Evolutionary conservation across 2,113 vertebrate species (phyloP), one percentile per base, ranked within the genome.

Genomic region (Lynx canadensis): DNA sequence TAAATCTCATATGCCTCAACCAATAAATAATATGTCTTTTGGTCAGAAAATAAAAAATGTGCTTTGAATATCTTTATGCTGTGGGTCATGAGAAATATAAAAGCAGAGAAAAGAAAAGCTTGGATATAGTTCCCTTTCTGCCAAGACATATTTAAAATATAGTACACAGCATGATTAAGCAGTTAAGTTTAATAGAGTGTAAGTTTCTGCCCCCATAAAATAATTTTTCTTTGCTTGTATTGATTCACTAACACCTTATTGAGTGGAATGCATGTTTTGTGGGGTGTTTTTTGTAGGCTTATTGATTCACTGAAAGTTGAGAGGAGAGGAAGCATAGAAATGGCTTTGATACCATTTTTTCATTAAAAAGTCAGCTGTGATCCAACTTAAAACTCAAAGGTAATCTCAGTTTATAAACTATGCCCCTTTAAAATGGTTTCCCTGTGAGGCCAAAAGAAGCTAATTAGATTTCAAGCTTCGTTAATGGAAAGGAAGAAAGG

Each of bases 221-320:
- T 89, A 83, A 73, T 92, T 93, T 98, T 85, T 91, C 89, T 96
- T 94, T 83, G 27, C 29, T 95, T 50, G 45, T 95, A 97, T 97
- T 66, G 82, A 97, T 97, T 96, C 21, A 1, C 55, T 97, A 96
- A 92, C 52, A 95, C 68, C 4, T 95, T 86, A 94, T 21, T 90
- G 90, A 95, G 48, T 96, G 55, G 31, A 96, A 94, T 83, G n/a
- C 60, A 31, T 89, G 73, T 92, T 89, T 90, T 79, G 36, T 83
- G 12, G 50, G 10, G 11, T 90, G 18, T 87, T 94, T 96, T 94
- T 8, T 15, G 10, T 65, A 92, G 41, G 71, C 41, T 92, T 96
- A 97, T 87, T 95, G 95, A 94, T 95, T 95, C n/a, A 5, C 63
- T 80, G 73, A 60, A 93, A 86, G 38, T 68, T 33, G 45, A 96